Conservation (phyloP, 2,113 vertebrate species). For the Melanerpes formicivorus region DNA sequence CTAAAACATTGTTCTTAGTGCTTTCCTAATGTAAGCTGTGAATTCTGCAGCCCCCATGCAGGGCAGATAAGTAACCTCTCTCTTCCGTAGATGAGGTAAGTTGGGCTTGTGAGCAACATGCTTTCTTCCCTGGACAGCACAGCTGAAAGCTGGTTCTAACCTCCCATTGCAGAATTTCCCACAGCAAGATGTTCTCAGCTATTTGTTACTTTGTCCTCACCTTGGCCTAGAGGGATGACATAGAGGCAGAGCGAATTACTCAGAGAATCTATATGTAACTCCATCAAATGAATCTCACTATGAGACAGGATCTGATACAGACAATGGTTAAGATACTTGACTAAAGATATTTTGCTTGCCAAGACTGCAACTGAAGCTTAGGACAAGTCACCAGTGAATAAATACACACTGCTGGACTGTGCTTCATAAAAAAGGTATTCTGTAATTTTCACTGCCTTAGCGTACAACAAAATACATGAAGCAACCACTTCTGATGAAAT, state of each 20-base stretch:
- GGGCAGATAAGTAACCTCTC: slow-evolving; percentile 1
- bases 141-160: background rate
- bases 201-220: slow-evolving; percentile 56
- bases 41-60: background rate
- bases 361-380: background rate
- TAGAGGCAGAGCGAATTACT: background rate
- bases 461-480: background rate
- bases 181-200: background rate
- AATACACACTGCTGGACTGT: rapidly evolving
- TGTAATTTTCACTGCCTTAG: background rate
- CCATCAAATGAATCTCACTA: background rate
- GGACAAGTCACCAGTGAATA: background rate
- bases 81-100: background rate
- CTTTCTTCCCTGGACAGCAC: background rate
- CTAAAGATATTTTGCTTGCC: background rate
- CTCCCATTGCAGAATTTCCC: background rate
- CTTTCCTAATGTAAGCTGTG: background rate
- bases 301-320: background rate
- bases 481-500: background rate
- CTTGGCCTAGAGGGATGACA: slow-evolving; percentile 8
- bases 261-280: background rate
- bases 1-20: background rate
- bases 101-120: background rate
- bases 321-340: background rate
- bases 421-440: background rate